Percentiles rank a stretch among this genome's conserved stretches.
These are phyloP conservation scores for Odontamblyopus lacepedii DNA, from an alignment of 2,797 vertebrate genomes.

Conservation along the genomic window DNA sequence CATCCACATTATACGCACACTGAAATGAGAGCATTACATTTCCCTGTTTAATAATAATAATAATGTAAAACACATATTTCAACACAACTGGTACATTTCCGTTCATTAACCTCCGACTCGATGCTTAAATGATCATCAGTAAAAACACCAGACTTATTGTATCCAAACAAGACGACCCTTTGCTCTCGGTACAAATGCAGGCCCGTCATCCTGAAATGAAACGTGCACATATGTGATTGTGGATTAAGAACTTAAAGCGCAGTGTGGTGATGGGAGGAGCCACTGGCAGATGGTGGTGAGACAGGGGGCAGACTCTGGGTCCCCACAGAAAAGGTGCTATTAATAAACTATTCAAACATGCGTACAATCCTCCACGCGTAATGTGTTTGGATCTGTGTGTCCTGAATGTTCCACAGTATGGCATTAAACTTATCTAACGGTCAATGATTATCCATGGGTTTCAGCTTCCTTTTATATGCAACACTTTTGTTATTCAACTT, in stretches of 20 bases:
- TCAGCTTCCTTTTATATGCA: no score
- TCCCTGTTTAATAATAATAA: no score
- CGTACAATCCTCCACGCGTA: neutral
- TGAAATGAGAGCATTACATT: no score
- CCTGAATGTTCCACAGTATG: neutral
- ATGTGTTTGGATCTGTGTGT: neutral
- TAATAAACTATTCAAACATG: constrained; percentile 38
- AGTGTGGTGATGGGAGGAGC: constrained; percentile 45
- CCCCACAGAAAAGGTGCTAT: constrained; percentile 4
- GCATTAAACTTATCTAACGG: neutral
- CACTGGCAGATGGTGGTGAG: constrained; percentile 61
- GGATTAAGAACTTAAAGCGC: constrained; percentile 65
- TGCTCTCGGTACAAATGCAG: neutral
- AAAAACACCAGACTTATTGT: neutral
- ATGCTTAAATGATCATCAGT: neutral
- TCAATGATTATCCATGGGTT: neutral
- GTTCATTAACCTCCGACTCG: neutral
- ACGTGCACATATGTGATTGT: constrained; percentile 1
- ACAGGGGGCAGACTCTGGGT: constrained; percentile 31
- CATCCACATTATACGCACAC: no score
- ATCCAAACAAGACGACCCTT: neutral
- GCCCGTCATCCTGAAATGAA: neutral
- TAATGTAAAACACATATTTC: no score
- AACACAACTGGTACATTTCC: no score
- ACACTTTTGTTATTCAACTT: no score